Evolutionary conservation across 2,113 vertebrate genomes (phyloP), one percentile per base, ranked within the genome.

Genomic region (Aythya baeri): DNA sequence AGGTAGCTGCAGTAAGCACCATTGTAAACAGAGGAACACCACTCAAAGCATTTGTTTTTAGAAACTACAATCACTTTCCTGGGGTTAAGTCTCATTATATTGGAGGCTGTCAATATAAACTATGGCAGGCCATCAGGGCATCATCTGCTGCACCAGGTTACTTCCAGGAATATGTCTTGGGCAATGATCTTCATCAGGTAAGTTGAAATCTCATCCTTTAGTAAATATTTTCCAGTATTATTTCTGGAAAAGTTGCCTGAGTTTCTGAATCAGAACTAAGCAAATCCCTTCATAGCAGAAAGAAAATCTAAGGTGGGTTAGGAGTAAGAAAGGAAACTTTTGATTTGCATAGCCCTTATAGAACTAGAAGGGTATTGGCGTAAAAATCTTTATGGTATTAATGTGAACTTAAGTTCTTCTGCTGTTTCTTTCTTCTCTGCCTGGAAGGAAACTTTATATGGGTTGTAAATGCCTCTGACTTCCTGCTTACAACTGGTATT

Each of bases 1-100:
- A 99, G 99, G 98, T 99, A 93, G 98, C 99, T 97, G 99, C 99
- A 55, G 98, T 99, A 91, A 99, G 99, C 96, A 99, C 99, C 49
- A 96, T 99, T 82, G 99, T 99, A 59, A 99, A 98, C 97, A 98
- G 98, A 96, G 99, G 99, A 72, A 98, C 98, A 62, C 98, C 98
- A 15, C 97, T 99, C 62, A 99, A 99, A 97, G 99, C 99, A 13
- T 99, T 99, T 87, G 99, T 99, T 81, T 99, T 99, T 92, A 98
- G 99, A 96, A 99, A 99, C 98, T 99, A 99, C 96, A 99, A 99
- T 89, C 98, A 99, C 89, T 98, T 98, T 58, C 99, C 99, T 34
- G 98, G 99, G 43, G 88, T 98, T 77, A 99, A 98, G 81, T 99
- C 99, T 57, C 99, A 99, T 95, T 99, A 99, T 90, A 97, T 99